Conservation (phyloP, 2,113 vertebrate genomes). For the Ageneiosus marmoratus region DNA sequence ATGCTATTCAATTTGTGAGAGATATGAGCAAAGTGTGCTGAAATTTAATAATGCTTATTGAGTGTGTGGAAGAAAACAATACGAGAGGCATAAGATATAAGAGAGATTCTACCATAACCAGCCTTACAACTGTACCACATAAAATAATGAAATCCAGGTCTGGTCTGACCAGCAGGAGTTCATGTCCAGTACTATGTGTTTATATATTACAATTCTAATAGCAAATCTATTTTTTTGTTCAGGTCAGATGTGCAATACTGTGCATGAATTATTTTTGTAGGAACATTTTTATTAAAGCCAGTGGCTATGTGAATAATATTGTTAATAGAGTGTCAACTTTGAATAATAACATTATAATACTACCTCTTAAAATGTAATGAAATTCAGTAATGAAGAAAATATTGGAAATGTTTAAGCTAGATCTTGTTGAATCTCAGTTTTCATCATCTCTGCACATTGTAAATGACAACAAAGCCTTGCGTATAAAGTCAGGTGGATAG, state of each 20-base stretch:
- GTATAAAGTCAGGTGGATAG: background rate
- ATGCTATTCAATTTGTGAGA: background rate
- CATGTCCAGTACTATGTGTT: background rate
- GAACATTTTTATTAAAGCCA: background rate
- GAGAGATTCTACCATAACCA: background rate
- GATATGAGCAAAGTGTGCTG: background rate
- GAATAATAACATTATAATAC: background rate
- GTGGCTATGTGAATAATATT: background rate
- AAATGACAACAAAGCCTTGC: conserved; percentile 8
- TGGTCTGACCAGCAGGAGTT: background rate
- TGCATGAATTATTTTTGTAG: background rate
- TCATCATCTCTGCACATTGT: conserved; percentile 5
- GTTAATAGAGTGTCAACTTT: background rate
- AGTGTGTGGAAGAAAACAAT: background rate
- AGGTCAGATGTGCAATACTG: background rate
- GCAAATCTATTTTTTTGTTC: background rate
- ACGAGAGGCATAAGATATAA: no score
- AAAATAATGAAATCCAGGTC: background rate
- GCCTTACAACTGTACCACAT: background rate
- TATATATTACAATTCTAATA: background rate
- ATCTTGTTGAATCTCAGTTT: background rate
- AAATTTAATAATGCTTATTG: conserved; percentile 18
- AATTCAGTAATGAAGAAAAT: background rate
- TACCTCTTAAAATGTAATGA: background rate
- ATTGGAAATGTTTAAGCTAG: background rate